Conservation (phyloP, 2,888 invertebrate genomes). For the Hirtodrosophila confusa region DNA sequence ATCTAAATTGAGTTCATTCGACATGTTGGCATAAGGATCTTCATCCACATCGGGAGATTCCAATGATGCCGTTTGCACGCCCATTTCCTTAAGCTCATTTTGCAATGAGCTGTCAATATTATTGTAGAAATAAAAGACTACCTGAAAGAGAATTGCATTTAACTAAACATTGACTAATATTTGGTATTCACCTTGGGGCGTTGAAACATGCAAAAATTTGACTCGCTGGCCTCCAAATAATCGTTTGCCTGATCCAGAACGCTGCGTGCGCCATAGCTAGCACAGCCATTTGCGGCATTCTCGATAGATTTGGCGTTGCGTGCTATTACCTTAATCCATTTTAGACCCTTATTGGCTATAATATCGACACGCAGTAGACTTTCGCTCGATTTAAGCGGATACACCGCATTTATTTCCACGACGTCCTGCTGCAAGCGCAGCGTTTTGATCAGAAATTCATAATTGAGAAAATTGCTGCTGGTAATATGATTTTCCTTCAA, state of each 20-base stretch:
- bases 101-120: constrained; percentile 91
- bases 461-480: constrained; percentile 94
- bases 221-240: constrained; percentile 90
- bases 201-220: constrained; percentile 92
- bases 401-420: constrained; percentile 84
- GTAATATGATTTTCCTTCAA: constrained; percentile 92
- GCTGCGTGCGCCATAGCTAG: constrained; percentile 93
- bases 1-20: constrained; percentile 90
- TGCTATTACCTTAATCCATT: constrained; percentile 96
- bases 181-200: constrained; percentile 88
- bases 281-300: constrained; percentile 92
- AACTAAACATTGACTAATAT: background rate
- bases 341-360: constrained; percentile 91
- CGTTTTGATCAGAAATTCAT: constrained; percentile 90
- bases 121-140: constrained; percentile 92
- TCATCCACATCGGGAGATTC: constrained; percentile 52
- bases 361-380: constrained; percentile 89
- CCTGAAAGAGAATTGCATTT: constrained; percentile 82
- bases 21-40: constrained; percentile 50
- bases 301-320: constrained; percentile 94
- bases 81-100: constrained; percentile 87
- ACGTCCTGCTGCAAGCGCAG: constrained; percentile 85
- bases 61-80: constrained; percentile 85
- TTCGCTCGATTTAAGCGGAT: constrained; percentile 85
- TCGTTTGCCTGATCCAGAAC: constrained; percentile 93